A percentile compares a stretch with the other conserved stretches of the same genome.
Conservation (phyloP, 2,113 vertebrate species). For the Hippopotamus amphibius region DNA sequence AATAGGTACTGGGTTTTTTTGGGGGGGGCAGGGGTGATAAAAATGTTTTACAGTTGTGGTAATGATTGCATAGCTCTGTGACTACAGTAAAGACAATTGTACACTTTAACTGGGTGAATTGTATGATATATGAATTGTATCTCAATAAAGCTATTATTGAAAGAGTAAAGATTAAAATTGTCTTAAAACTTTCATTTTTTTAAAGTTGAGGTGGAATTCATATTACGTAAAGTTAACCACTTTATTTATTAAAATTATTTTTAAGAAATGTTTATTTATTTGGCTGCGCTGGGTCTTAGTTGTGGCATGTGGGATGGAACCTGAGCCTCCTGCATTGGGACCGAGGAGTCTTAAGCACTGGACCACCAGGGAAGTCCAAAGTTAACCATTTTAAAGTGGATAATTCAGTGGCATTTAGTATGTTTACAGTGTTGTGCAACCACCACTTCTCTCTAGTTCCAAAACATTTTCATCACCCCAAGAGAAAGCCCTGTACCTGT, state of each 20-base stretch:
- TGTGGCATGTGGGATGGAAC: too few relatives aligned
- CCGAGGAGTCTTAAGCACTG: too few relatives aligned
- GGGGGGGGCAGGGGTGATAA: not conserved
- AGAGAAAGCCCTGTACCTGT: not conserved
- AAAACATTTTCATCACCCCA: not conserved
- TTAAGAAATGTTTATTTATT: too few relatives aligned
- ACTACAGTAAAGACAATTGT: not conserved
- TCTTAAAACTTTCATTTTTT: not conserved
- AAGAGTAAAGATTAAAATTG: conserved; percentile 8
- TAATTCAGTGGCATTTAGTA: not conserved
- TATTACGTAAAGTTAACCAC: not conserved
- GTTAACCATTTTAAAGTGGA: conserved; percentile 12
- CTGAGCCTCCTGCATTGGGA: too few relatives aligned
- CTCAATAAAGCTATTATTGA: not conserved
- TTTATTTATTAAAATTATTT: not conserved
- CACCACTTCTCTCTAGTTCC: not conserved
- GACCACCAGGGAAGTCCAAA: not conserved
- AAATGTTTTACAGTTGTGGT: not conserved
- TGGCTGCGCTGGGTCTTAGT: too few relatives aligned
- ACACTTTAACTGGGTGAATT: not conserved
- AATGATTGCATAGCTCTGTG: not conserved
- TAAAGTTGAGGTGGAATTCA: not conserved
- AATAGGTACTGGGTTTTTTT: not conserved
- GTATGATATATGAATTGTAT: not conserved
- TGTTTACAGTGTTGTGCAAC: not conserved